Base-by-base conservation (phyloP, 2,113 vertebrate genomes). In the Vimba vimba region DNA sequence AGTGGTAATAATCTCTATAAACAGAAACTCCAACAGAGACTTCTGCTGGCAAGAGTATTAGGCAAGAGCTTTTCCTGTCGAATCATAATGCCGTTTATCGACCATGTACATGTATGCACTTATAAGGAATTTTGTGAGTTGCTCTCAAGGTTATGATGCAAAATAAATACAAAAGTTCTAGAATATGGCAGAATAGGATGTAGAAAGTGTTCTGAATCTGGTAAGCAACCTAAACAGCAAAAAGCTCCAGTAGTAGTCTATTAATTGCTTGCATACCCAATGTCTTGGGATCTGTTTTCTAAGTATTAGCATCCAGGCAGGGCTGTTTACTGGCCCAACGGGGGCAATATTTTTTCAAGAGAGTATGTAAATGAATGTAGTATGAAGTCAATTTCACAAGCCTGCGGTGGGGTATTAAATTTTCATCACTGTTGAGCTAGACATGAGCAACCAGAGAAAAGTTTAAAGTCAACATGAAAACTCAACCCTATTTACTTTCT, bases 1-100 rank as follows among this genome's bases (percentile, higher is more conserved):
- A 88, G 52, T 88, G 83, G 79, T 89, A 87, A 86, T 89, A 88
- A 89, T 88, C 84, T 84, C 81, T 59, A 69, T 80, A 89, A 87
- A 87, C 83, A 89, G 59, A 86, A 86, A 85, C 85, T 78, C 76
- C 85, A 86, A 81, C 84, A 87, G 78, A 84, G 82, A 62, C 79
- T 87, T 88, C 55, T 86, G 82, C 9, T 76, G 66, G 60, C 81
- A 73, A 39, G 30, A 21, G 33, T 36, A 12, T 71, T 25, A 64
- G n/a, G 13, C 79, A 66, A 82, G 50, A 39, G 47, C 81, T 57
- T 47, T 57, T 30, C 66, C 68, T 39, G 6, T 73, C 19, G 25
- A 83, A 73, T 59, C 64, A 71, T 69, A 73, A 83, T 73, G 50
- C 66, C 74, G 47, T 59, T 83, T 83, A 59, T 73, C 23, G 23